phyloP scores from a whole-genome alignment of 2,113 vertebrate species.

The Zosterops borbonicus region DNA sequence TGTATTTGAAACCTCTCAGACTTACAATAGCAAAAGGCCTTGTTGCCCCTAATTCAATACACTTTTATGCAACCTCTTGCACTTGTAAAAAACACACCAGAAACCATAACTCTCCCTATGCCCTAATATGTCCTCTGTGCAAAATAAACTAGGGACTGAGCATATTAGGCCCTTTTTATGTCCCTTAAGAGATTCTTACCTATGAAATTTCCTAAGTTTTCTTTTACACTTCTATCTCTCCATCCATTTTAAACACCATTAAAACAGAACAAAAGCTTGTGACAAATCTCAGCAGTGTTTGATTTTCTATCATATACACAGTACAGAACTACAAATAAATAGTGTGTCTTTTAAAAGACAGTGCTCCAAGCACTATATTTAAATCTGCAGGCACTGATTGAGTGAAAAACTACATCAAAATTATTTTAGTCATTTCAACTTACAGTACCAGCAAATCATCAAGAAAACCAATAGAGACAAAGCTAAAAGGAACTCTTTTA shows the following conservation, averaged over 20 bases:
- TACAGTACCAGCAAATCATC: background rate
- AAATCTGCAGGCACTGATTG: background rate
- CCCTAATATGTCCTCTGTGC: background rate
- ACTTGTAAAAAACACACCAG: background rate
- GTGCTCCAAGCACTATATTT: background rate
- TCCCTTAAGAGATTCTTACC: background rate
- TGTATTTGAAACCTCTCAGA: background rate
- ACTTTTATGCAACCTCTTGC: background rate
- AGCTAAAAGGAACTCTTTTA: background rate
- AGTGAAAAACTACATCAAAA: background rate
- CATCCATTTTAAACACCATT: background rate
- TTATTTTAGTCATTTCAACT: background rate
- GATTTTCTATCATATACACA: background rate
- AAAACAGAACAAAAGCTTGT: background rate
- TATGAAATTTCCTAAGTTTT: background rate
- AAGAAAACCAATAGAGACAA: background rate
- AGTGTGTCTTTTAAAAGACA: background rate
- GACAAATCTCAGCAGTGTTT: background rate
- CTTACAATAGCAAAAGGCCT: background rate
- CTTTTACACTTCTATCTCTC: background rate
- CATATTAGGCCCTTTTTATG: background rate
- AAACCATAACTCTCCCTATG: background rate
- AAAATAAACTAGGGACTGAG: background rate
- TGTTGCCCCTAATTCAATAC: background rate
- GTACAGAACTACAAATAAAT: background rate